Percentiles rank a stretch among this genome's conserved stretches.
Evolutionary conservation across 2,797 vertebrate genomes (phyloP).

Genomic region (Tiaroga cobitis): DNA sequence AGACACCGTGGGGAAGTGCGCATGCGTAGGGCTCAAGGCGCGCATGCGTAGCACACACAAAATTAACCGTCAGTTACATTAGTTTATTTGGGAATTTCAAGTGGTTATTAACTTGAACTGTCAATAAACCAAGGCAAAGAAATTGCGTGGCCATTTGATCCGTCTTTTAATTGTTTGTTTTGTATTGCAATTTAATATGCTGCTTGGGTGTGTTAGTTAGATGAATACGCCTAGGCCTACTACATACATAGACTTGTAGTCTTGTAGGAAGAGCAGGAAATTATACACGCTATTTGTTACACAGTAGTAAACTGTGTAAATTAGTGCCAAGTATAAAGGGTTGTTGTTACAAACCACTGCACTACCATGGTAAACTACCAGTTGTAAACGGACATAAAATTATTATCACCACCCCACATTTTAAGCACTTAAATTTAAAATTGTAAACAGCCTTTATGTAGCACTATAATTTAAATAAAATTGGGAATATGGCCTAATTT

Average conservation of each 20-base stretch:
- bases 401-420: background rate
- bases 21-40: slow-evolving; percentile 32
- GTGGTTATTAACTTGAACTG: background rate
- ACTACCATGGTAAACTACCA: no score
- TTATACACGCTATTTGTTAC: background rate
- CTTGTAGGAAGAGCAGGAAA: background rate
- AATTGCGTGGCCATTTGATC: background rate
- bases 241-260: no score
- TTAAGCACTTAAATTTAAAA: background rate
- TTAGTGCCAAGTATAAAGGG: background rate
- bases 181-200: background rate
- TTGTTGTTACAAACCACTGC: background rate
- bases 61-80: background rate
- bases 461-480: background rate
- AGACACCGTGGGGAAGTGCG: slow-evolving; percentile 28
- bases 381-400: background rate
- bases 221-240: no score
- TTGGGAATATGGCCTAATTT: no score
- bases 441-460: background rate
- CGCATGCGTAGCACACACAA: background rate
- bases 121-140: background rate
- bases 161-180: background rate
- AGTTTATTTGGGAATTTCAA: background rate
- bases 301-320: background rate
- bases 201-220: background rate